phyloP scores from a whole-genome alignment of 2,113 vertebrate species.

The Phasianus colchicus region DNA sequence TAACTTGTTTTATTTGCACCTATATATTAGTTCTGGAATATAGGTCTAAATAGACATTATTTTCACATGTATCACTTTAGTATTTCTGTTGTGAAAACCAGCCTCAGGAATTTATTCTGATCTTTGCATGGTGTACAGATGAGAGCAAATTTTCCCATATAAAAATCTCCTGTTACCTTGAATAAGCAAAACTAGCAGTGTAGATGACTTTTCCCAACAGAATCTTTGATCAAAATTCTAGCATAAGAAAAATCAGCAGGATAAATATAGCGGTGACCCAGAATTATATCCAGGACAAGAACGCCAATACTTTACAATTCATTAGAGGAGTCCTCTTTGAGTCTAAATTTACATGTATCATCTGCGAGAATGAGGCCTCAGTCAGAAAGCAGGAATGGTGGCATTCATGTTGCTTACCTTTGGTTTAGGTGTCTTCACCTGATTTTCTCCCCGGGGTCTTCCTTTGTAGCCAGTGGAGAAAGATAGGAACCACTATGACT shows the following conservation, averaged over 20 bases:
- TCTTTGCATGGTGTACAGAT: not conserved
- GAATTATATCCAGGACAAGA: not conserved
- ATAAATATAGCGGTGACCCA: not conserved
- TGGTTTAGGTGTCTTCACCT: not conserved
- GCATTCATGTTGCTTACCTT: not conserved
- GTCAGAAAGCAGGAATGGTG: not conserved
- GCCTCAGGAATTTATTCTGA: not conserved
- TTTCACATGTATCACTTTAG: rapidly evolving
- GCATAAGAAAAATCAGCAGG: not conserved
- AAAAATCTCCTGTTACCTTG: not conserved
- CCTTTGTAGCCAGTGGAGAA: not conserved
- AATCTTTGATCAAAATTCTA: slow-evolving; percentile 1
- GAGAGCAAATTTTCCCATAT: not conserved
- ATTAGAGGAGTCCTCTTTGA: not conserved
- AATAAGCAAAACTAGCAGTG: not conserved
- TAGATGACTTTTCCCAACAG: not conserved
- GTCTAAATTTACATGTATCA: not conserved
- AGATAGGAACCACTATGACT: not conserved
- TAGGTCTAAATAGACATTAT: not conserved
- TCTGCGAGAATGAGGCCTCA: not conserved
- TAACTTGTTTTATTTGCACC: not conserved
- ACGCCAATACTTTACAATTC: not conserved
- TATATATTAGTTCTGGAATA: not conserved
- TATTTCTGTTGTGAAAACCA: not conserved
- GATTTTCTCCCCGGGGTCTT: not conserved